Evolutionary conservation across 2,888 invertebrate genomes (phyloP), one percentile per base, ranked within the genome.

Genomic region (Zonitis immaculata): DNA sequence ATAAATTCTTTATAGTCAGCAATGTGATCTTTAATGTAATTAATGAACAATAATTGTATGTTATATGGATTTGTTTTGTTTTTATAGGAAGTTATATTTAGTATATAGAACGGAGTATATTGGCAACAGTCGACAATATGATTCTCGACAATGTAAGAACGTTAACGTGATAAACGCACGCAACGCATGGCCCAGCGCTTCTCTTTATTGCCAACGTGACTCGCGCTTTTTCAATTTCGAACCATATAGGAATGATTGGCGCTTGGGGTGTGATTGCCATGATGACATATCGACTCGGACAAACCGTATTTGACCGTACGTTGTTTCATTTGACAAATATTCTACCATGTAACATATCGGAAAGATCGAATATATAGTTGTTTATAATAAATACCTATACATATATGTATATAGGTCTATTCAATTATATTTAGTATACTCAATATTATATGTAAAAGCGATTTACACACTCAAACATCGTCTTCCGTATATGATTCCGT

Each of bases 221-320:
- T 75, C 74, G 73, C 75, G 75, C 74, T 75, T 76, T 76, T 76
- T 76, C 76, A 76, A 76, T 76, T 76, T 76, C 73, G 73, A 70
- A 70, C 71, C 67, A 70, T 68, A 22, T n/a, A 71, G 70, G 73
- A 73, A 74, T 75, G 75, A 76, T 76, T 75, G 76, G 73, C 75
- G 76, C 75, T 76, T 66, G 70, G 76, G 76, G 76, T 76, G 75
- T 73, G 75, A 76, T 76, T 76, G 75, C 73, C 73, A 70, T 71
- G 75, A 76, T 76, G 76, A 76, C 76, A 72, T 75, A 76, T 74
- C 70, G 74, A 70, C 71, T 72, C 68, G 70, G 69, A 67, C 67
- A 68, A 61, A 65, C 67, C 66, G 68, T 64, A 66, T 70, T 68
- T 66, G 66, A 67, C 68, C 65, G 66, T 4, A 5, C 3, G 22